phyloP scores from a whole-genome alignment of 2,888 invertebrate genomes.

The Eupelmus urozonus region DNA sequence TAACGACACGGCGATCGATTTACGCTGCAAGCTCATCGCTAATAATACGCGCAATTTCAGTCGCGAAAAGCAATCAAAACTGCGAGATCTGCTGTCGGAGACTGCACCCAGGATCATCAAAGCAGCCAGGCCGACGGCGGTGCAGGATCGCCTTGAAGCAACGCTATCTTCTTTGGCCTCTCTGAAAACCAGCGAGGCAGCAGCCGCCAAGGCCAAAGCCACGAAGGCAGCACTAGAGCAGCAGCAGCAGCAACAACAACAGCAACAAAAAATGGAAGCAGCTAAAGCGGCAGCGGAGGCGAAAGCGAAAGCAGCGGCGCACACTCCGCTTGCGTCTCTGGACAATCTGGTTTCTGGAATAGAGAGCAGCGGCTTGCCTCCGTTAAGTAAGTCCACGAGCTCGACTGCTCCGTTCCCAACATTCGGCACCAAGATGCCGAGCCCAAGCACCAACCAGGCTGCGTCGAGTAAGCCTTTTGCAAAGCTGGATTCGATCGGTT shows the following conservation, averaged over 20 bases:
- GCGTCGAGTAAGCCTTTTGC: conserved; percentile 40
- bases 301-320: conserved; percentile 56
- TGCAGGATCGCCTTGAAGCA: conserved; percentile 71
- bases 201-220: neutral
- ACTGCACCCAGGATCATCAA: conserved; percentile 68
- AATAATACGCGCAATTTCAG: conserved; percentile 68
- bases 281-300: conserved; percentile 45
- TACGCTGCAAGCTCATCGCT: conserved; percentile 71
- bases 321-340: conserved; percentile 72
- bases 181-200: conserved; percentile 2
- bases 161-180: conserved; percentile 71
- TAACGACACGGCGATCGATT: conserved; percentile 69
- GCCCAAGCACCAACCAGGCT: neutral
- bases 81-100: conserved; percentile 68
- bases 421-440: neutral
- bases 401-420: neutral
- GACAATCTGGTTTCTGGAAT: conserved; percentile 73
- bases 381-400: conserved; percentile 26
- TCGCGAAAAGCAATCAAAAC: conserved; percentile 67
- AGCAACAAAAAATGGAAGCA: neutral
- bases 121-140: conserved; percentile 69
- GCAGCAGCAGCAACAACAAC: too few species aligned
- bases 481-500: conserved; percentile 57
- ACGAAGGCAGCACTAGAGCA: neutral
- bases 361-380: conserved; percentile 47